Percentiles rank a stretch among this genome's conserved stretches.
Conservation (phyloP, 2,113 vertebrate genomes). For the Tretioscincus oriximinensis region DNA sequence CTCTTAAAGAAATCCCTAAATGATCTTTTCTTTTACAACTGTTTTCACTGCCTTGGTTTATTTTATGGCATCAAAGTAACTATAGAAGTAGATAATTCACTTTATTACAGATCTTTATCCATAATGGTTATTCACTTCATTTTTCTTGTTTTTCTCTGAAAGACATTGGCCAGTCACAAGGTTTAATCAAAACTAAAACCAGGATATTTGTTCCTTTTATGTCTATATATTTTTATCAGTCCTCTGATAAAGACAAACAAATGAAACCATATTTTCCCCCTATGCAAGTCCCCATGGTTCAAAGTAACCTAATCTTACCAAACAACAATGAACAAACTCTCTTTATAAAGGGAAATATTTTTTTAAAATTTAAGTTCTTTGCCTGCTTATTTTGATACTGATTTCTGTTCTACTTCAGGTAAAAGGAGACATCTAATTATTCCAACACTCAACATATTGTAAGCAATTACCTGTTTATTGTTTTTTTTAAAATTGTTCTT, state of each 20-base stretch:
- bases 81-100: neutral
- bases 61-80: constrained; percentile 26
- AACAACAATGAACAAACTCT: neutral
- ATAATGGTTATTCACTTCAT: neutral
- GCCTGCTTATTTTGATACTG: neutral
- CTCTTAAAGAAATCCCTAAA: constrained; percentile 10
- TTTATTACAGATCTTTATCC: neutral
- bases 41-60: constrained; percentile 21
- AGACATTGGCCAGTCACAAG: neutral
- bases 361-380: neutral
- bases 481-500: neutral
- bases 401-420: neutral
- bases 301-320: neutral
- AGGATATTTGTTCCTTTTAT: constrained; percentile 41
- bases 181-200: constrained; percentile 38
- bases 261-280: constrained; percentile 24
- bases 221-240: constrained; percentile 35
- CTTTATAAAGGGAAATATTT: neutral
- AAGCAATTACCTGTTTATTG: neutral
- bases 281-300: neutral
- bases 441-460: neutral
- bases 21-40: constrained; percentile 9
- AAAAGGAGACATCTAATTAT: neutral
- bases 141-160: neutral
- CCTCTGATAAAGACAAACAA: constrained; percentile 45